Conservation (phyloP, 2,888 invertebrate species). For the Ariolimax columbianus region DNA sequence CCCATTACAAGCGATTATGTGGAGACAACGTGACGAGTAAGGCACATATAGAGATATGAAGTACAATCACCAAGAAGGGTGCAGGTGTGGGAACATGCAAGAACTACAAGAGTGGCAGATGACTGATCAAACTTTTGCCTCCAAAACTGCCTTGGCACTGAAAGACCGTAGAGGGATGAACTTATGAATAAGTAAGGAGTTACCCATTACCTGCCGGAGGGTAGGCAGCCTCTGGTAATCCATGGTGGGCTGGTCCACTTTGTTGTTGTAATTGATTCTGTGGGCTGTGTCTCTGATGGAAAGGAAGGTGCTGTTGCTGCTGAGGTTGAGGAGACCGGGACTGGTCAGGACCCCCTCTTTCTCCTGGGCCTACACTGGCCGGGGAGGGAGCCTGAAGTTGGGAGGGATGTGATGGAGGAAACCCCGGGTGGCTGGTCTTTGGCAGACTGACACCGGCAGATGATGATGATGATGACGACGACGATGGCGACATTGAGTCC, state of each 20-base stretch:
- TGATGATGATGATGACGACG: slow-evolving; percentile 45
- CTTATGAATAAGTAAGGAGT: background rate
- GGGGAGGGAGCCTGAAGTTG: slow-evolving; percentile 34
- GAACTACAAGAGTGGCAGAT: no score
- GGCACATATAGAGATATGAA: no score
- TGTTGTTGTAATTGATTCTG: slow-evolving; percentile 1
- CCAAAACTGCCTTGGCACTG: no score
- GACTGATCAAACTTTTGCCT: no score
- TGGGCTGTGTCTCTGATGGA: slow-evolving; percentile 11
- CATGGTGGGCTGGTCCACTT: slow-evolving; percentile 19
- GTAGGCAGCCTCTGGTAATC: slow-evolving; percentile 44
- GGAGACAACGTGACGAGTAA: no score
- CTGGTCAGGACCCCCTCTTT: slow-evolving; percentile 58
- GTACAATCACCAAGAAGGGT: no score
- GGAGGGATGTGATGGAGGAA: slow-evolving; percentile 38
- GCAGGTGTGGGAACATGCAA: no score
- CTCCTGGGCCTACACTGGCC: background rate
- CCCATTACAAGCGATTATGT: no score
- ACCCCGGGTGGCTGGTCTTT: slow-evolving; percentile 24
- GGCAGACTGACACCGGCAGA: slow-evolving; percentile 17
- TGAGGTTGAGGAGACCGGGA: slow-evolving; percentile 63
- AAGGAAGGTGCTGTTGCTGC: slow-evolving; percentile 33
- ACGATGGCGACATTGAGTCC: slow-evolving; percentile 36
- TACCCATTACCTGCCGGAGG: slow-evolving; percentile 31
- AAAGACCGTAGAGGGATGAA: no score